Base-by-base conservation (phyloP, 2,113 vertebrate species). In the Cavia aperea region DNA sequence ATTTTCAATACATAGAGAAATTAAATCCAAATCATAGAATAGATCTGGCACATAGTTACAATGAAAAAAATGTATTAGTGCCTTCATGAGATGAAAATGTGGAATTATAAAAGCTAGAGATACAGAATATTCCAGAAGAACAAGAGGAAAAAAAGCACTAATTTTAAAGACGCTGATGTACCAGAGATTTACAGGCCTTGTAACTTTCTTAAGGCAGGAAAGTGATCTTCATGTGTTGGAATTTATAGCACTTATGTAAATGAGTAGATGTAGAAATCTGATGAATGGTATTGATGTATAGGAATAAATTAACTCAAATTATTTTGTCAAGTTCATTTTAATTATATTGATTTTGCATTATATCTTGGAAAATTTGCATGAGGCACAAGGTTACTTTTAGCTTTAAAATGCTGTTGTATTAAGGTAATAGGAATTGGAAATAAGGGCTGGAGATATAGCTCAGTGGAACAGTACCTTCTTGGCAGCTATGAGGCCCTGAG, bases 321-420 rank as follows among this genome's bases (percentile, higher is more conserved):
- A 78, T 77, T 94, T 86, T 86, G 62, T 83, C 43, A 94, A 78
- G 31, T 92, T 91, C 43, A 65, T 83, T 93, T 85, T 68, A 87
- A 83, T 90, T 83, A 78, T 79, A 83, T 77, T 16, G 54, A 18
- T 62, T 87, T 94, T 89, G 29, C 15, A 63, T 79, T 84, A 83
- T 58, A n/a, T 85, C 46, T 91, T 79, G 9, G 31, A 88, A 88
- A 77, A 46, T 73, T 39, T 29, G 54, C 58, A 81, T 13, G 86
- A 63, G 75, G 73, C 7, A 81, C 63, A 51, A 81, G 29, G 29
- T 89, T 77, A 3, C 33, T 73, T 62, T 88, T 58, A 54, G 39
- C 56, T 51, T 93, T 73, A 88, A 83, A 88, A 33, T 93, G 56
- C 23, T 84, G 2, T 81, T 49, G 26, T 84, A 36, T 24, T 36